Evolutionary conservation across 1,140 invertebrate species (phyloP).

Genomic region (Campoletis sonorensis): DNA sequence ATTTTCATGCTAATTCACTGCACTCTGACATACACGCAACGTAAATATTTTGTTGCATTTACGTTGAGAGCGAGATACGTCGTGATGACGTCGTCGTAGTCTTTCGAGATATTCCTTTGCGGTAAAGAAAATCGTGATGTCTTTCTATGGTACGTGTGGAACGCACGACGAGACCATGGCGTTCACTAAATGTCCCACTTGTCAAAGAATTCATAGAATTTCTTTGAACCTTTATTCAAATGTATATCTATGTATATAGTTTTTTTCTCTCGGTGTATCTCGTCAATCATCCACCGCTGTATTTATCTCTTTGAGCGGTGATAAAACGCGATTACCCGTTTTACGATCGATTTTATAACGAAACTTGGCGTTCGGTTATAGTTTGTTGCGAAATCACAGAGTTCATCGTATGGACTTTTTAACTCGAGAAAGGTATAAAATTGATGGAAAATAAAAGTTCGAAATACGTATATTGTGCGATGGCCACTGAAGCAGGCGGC

Average conservation of each 20-base stretch:
- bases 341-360: background rate
- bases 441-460: constrained; percentile 1
- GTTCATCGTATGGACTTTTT: background rate
- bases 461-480: background rate
- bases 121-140: constrained; percentile 20
- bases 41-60: constrained; percentile 6
- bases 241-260: background rate
- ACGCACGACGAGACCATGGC: background rate
- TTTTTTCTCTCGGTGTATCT: background rate
- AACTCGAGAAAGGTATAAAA: background rate
- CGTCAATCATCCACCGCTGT: constrained; percentile 9
- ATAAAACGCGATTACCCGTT: background rate
- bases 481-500: background rate
- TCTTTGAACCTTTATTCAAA: background rate
- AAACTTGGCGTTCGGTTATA: background rate
- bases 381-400: background rate
- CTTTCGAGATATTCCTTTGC: background rate
- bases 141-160: constrained; percentile 29
- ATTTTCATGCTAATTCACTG: background rate
- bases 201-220: constrained; percentile 30
- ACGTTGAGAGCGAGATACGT: background rate
- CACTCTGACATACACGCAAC: background rate
- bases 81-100: too few species aligned
- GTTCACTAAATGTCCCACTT: background rate
- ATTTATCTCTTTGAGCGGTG: background rate